These are phyloP conservation scores for Varanus salvator DNA, from an alignment of 2,113 vertebrate genomes.

Conservation along the genomic window DNA sequence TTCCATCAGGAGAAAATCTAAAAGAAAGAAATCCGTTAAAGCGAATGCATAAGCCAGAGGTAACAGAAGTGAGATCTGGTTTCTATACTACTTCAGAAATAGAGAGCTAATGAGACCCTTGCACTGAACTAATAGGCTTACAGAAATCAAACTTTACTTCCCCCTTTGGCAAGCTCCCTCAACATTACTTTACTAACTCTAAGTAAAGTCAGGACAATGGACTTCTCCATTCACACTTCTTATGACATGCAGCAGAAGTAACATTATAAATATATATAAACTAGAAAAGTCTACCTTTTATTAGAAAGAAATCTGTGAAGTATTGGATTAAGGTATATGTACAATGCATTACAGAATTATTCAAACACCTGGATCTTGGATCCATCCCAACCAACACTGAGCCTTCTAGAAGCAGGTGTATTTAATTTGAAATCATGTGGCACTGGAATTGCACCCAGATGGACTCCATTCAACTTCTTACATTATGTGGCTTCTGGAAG, in stretches of 20 bases:
- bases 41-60: conserved; percentile 8
- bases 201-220: background rate
- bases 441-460: too few species aligned
- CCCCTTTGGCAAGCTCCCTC: background rate
- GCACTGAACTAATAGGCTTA: background rate
- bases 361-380: too few species aligned
- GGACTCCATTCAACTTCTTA: too few species aligned
- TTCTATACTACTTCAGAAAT: background rate
- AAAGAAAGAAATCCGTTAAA: conserved; percentile 15
- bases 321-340: background rate
- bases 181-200: background rate
- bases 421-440: too few species aligned
- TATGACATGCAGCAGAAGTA: background rate
- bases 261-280: background rate
- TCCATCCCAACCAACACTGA: too few species aligned
- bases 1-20: conserved; percentile 95
- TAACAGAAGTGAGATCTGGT: background rate
- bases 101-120: background rate
- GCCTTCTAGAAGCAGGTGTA: too few species aligned
- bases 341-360: too few species aligned
- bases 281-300: background rate
- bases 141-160: background rate
- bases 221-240: background rate
- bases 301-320: background rate
- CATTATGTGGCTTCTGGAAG: too few species aligned